These are phyloP conservation scores for Dolichotis patagonum DNA, from an alignment of 2,113 vertebrate species.

Conservation along the genomic window DNA sequence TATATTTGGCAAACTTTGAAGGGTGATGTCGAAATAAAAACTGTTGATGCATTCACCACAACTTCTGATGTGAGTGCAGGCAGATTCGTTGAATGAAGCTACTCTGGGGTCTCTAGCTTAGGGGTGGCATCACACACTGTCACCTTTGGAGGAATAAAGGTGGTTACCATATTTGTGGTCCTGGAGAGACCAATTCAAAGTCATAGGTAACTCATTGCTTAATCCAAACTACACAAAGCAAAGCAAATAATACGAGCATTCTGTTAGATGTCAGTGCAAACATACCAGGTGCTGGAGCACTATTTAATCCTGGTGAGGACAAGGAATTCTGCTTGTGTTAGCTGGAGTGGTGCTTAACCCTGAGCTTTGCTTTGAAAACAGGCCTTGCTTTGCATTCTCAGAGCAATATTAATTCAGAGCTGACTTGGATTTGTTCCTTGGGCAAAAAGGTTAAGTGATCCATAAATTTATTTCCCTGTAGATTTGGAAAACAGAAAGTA, in stretches of 20 bases:
- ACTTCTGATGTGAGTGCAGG: not conserved
- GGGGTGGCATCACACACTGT: not conserved
- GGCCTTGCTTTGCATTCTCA: constrained; percentile 22
- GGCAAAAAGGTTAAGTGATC: constrained; percentile 83
- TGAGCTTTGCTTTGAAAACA: constrained; percentile 67
- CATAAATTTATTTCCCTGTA: constrained; percentile 79
- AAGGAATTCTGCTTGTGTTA: not conserved
- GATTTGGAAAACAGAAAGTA: constrained; percentile 79
- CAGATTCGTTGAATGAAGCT: not conserved
- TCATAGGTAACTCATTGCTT: not conserved
- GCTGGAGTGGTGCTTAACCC: constrained; percentile 34
- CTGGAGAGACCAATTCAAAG: not conserved
- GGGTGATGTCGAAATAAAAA: not conserved
- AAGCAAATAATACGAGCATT: constrained; percentile 43
- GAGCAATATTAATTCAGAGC: constrained; percentile 73
- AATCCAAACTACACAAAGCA: constrained; percentile 2
- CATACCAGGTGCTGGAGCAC: not conserved
- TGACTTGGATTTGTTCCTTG: constrained; percentile 81
- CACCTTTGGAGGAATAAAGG: not conserved
- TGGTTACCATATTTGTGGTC: not conserved
- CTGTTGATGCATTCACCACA: not conserved
- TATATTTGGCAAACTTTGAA: not conserved
- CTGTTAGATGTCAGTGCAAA: constrained; percentile 32
- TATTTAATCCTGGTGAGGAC: constrained; percentile 42
- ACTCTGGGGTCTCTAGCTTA: not conserved